Conservation (phyloP, 2,888 invertebrate genomes). For the Flabesymbios commensalis region DNA sequence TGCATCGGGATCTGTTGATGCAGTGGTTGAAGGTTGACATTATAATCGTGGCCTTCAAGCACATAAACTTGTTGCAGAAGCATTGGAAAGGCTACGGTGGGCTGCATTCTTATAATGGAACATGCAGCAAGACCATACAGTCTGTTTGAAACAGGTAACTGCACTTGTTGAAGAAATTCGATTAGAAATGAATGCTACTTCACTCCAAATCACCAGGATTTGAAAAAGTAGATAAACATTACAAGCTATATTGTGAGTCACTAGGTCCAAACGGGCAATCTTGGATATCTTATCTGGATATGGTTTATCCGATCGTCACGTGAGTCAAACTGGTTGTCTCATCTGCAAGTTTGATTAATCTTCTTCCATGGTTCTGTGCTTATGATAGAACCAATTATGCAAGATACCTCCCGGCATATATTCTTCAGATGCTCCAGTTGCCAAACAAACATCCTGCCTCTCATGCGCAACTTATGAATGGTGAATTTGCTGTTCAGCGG, state of each 20-base stretch:
- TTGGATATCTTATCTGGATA: too few relatives aligned
- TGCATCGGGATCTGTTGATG: neutral
- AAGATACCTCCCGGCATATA: neutral
- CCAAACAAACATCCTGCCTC: neutral
- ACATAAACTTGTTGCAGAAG: neutral
- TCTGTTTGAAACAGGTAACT: neutral
- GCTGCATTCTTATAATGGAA: neutral
- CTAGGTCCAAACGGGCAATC: too few relatives aligned
- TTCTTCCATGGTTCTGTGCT: conserved; percentile 1
- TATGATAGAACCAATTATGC: conserved; percentile 3
- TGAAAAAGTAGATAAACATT: too few relatives aligned
- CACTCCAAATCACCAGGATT: too few relatives aligned
- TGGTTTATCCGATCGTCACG: neutral
- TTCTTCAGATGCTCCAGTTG: neutral
- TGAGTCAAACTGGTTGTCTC: neutral
- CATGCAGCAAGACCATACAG: neutral
- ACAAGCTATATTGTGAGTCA: too few relatives aligned
- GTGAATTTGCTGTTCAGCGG: conserved; percentile 1
- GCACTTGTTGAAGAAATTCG: neutral
- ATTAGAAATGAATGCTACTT: neutral
- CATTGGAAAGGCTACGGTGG: neutral
- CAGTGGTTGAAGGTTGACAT: neutral
- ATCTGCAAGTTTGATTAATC: neutral
- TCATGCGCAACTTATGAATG: neutral
- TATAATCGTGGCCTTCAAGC: neutral